Percentiles rank a stretch among this genome's conserved stretches.
Conservation (phyloP, 1,140 invertebrate genomes). For the Pogonomyrmex barbatus region DNA sequence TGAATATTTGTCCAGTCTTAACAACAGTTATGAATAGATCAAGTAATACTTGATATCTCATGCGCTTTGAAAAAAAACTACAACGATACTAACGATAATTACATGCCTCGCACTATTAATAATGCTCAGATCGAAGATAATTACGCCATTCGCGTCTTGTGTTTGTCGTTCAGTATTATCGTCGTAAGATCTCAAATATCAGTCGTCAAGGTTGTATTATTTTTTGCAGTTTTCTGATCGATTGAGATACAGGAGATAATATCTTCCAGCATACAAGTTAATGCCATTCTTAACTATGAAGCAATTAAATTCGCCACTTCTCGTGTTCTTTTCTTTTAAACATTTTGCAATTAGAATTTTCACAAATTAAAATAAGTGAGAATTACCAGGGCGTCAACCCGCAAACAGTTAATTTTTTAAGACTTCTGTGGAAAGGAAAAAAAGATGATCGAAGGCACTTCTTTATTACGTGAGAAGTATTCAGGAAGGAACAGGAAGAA, state of each 20-base stretch:
- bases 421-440: background rate
- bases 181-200: slow-evolving; percentile 68
- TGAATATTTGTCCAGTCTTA: background rate
- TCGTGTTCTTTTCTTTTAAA: background rate
- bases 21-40: background rate
- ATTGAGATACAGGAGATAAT: slow-evolving; percentile 53
- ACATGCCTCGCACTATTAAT: slow-evolving; percentile 18
- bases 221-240: slow-evolving; percentile 47
- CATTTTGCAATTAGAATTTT: background rate
- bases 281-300: slow-evolving; percentile 6
- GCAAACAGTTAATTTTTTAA: slow-evolving; percentile 18
- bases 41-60: background rate
- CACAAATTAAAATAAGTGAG: slow-evolving; percentile 12
- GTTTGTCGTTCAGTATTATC: slow-evolving; percentile 71
- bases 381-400: background rate
- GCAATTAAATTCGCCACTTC: background rate
- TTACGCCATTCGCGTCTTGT: slow-evolving; percentile 71
- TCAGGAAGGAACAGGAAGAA: background rate
- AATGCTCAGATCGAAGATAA: slow-evolving; percentile 10
- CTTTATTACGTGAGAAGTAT: slow-evolving; percentile 46
- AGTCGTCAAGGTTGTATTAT: slow-evolving; percentile 65
- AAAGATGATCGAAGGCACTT: slow-evolving; percentile 25
- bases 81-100: slow-evolving; percentile 5
- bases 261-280: slow-evolving; percentile 14
- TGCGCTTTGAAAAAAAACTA: background rate